Base-by-base conservation (phyloP, 1,140 invertebrate species). In the Listronotus bonariensis region DNA sequence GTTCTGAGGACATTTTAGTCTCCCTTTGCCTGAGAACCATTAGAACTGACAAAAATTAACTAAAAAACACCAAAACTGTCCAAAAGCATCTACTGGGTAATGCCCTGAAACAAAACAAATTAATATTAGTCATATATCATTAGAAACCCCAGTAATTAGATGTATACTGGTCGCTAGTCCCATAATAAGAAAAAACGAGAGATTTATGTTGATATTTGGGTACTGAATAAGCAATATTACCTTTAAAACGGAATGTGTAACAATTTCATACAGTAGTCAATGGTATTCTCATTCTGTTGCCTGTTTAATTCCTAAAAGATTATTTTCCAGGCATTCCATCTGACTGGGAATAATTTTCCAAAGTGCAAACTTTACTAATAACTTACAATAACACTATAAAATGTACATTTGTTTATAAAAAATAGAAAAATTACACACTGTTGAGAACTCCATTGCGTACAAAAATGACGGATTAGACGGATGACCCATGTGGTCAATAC, bases 1-100 rank as follows among this genome's bases (percentile, higher is more conserved):
- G 88, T 77, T 88, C 87, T 68, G 83, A 86, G 77, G 83, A 81
- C 82, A 85, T 85, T 67, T 74, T 79, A 71, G 58, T 68, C 32
- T 72, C 67, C 42, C 67, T 66, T 62, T 77, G 68, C 67, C 68
- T 64, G 62, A 76, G 75, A 72, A 79, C 77, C 77, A 79, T 79
- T 78, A 77, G 75, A 76, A 71, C 52, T 56, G 26, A 12, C 49
- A 54, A 36, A 38, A 36, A 43, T 14, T 34, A 20, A 45, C 17
- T 53, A 9, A 11, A 42, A 32, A 43, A 11, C 6, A 42, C 48
- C 43, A 43, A 45, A 57, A 46, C 51, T 60, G 42, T 2, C 34
- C 49, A 34, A 52, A 38, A 15, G 31, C 49, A 52, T 52, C 31
- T 5, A 26, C 12, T 63, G 38, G 17, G 7, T 56, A 34, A 12